Conservation (phyloP, 2,888 invertebrate species). For the Dolomedes plantarius region DNA sequence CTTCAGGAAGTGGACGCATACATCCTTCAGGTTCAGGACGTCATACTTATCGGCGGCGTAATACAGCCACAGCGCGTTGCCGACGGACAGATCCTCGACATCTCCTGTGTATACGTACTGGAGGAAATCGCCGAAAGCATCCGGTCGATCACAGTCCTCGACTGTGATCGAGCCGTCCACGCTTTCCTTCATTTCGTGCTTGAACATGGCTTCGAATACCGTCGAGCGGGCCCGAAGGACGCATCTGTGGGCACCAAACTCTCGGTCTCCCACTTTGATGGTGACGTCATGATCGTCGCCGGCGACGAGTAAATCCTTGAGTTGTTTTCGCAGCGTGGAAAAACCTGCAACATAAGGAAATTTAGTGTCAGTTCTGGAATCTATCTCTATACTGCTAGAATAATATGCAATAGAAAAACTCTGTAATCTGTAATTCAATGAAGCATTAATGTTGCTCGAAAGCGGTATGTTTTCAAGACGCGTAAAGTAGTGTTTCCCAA, state of each 20-base stretch:
- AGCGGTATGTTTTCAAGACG: too few relatives aligned
- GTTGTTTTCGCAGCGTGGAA: too few relatives aligned
- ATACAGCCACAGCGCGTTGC: neutral
- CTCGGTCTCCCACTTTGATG: neutral
- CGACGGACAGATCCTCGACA: neutral
- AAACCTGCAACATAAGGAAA: too few relatives aligned
- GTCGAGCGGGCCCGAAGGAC: conserved; percentile 20
- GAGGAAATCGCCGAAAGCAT: conserved; percentile 5
- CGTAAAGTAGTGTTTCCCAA: too few relatives aligned
- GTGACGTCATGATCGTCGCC: neutral
- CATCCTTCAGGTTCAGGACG: neutral
- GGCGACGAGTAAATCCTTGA: too few relatives aligned
- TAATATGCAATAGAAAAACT: too few relatives aligned
- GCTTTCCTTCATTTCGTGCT: conserved; percentile 11
- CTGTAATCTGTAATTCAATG: too few relatives aligned
- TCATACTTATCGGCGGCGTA: conserved; percentile 17
- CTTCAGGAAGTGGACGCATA: neutral
- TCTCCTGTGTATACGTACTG: conserved; percentile 22
- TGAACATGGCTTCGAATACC: conserved; percentile 42
- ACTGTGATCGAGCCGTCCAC: neutral
- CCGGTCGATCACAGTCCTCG: neutral
- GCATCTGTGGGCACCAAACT: conserved; percentile 16
- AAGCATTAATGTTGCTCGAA: too few relatives aligned
- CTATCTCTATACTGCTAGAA: too few relatives aligned
- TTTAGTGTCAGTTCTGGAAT: too few relatives aligned